Evolutionary conservation across 2,797 vertebrate genomes (phyloP).

Genomic region (Rhabdomys pumilio): DNA sequence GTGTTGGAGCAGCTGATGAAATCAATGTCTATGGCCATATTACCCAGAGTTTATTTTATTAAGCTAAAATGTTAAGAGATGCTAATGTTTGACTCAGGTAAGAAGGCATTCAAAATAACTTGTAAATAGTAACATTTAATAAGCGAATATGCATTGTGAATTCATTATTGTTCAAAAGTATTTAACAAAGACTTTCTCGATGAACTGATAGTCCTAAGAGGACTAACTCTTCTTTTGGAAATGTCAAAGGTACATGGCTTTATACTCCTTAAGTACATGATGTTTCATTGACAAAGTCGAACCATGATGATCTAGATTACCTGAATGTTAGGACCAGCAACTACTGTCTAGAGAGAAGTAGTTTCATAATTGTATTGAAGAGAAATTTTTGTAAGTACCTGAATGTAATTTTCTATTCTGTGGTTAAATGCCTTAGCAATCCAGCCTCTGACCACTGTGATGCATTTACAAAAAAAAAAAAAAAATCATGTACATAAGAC

Average conservation of each 20-base stretch:
- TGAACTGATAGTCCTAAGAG: neutral
- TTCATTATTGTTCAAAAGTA: slow-evolving; percentile 40
- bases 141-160: neutral
- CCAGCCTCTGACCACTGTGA: neutral
- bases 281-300: neutral
- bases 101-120: slow-evolving; percentile 21
- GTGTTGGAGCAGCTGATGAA: neutral
- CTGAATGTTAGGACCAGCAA: neutral
- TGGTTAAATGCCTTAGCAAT: slow-evolving; percentile 21
- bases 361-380: slow-evolving; percentile 20
- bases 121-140: slow-evolving; percentile 43
- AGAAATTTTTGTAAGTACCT: slow-evolving; percentile 11
- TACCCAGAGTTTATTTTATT: neutral
- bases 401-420: slow-evolving; percentile 27
- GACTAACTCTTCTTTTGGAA: slow-evolving; percentile 37
- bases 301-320: neutral
- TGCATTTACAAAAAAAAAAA: neutral
- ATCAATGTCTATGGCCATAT: neutral
- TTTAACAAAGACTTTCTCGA: slow-evolving; percentile 7
- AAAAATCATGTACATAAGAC: neutral
- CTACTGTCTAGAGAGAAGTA: neutral
- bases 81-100: neutral
- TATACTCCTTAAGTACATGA: neutral
- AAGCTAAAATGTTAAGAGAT: neutral
- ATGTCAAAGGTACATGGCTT: neutral